Evolutionary conservation across 2,888 invertebrate species (phyloP), one percentile per base, ranked within the genome.

Genomic region (Dysmachus trigonus): DNA sequence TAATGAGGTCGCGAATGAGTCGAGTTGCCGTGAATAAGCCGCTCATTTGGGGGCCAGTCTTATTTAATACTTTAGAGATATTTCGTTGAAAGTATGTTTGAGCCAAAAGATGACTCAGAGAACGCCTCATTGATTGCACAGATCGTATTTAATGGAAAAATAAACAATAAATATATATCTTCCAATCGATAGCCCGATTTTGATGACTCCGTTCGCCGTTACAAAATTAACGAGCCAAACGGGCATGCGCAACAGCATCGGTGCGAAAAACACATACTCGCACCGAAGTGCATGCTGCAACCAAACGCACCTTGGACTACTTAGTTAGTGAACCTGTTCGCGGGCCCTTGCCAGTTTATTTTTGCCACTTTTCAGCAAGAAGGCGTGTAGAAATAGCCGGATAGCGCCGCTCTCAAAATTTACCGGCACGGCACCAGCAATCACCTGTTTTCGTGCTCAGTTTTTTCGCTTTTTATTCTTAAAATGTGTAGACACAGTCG

Each of bases 271-370:
- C 27, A 15, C 73, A 73, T 27, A 27, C 62, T 22, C 62, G 13
- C 13, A 35, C 30, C 30, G 31, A 31, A 33, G 73, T 33, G 53
- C 51, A 53, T 51, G 76, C 35, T 51, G 76, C 35, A 38, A 76
- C 22, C n/a, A 30, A 18, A 31, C 53, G 62, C 53, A 62, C 81
- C 81, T 81, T 81, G 81, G 81, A 81, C 81, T 81, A 81, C 53
- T 81, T 81, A 81, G 27, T 47, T 53, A 81, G 53, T 35, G 53
- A 62, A 81, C 53, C 53, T 31, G 81, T 81, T 31, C 35, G 72
- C 51, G 15, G 33, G 81, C 81, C 81, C 81, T 81, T 81, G 81
- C 81, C 81, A 81, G 62, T 31, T 47, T 81, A 81, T 81, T 81
- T 81, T 81, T 62, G 53, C 62, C 31, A 81, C 47, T 41, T 77